Base-by-base conservation (phyloP, 2,888 invertebrate genomes). In the Venustoraphidia nigricollis region DNA sequence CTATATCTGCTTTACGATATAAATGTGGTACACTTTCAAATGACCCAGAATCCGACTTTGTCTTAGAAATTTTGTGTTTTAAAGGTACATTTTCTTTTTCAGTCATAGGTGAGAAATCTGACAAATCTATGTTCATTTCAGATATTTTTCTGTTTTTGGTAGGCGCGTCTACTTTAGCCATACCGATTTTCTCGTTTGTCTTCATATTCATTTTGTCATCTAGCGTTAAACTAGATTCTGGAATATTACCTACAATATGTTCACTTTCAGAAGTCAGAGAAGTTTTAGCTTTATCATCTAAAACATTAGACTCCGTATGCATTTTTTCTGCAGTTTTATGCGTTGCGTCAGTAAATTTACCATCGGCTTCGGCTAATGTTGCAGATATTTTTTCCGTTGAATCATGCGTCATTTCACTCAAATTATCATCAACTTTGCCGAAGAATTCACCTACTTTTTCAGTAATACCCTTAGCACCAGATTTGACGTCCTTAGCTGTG, bases 41-140 rank as follows among this genome's bases (percentile, higher is more conserved):
- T 6, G 27, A 27, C 27, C 27, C 27, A 27, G 27, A 27, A 27
- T 27, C 27, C 3, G 27, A 27, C 6, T 27, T 27, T 27, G 27
- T 27, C 6, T 27, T 27, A 27, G 27, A 27, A 27, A 27, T 27
- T 27, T 27, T 27, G 27, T 27, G 27, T 27, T 27, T 27, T 6
- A 27, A 27, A 27, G 27, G 27, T 27, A 5, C 6, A 27, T 27
- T 27, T 27, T 27, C 27, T 27, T 27, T 27, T 27, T 27, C 27
- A 27, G 27, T 27, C 27, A 27, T 27, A 27, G 47, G 41, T 40
- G 56, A 53, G 44, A 59, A 54, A 52, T 58, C 55, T 2, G 59
- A 58, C 27, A 60, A 50, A 43, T 60, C 60, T 17, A 60, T 57
- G 48, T 60, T 60, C 8, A 55, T 55, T 53, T 58, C 59, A 10